These are phyloP conservation scores for Holocentrus rufus DNA, from an alignment of 2,797 vertebrate genomes.

Conservation along the genomic window DNA sequence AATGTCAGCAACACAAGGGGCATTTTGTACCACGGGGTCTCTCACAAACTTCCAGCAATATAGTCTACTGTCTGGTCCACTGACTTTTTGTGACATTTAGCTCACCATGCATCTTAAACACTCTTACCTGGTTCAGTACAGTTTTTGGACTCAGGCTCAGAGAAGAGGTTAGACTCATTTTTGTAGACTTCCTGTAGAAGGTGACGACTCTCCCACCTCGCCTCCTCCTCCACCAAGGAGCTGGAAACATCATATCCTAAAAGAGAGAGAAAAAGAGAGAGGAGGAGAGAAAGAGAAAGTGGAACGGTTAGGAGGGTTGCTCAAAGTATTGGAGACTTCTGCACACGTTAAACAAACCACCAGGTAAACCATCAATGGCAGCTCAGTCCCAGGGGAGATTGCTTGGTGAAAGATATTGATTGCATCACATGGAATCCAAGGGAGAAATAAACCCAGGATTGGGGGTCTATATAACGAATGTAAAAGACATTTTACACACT, in stretches of 20 bases:
- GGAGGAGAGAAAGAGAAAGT: background rate
- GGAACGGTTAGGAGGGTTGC: constrained; percentile 6
- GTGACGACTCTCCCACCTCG: constrained; percentile 81
- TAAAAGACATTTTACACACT: background rate
- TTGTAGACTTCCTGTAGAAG: constrained; percentile 81
- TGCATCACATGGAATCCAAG: constrained; percentile 4
- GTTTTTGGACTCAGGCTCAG: constrained; percentile 79
- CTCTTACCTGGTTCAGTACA: constrained; percentile 92
- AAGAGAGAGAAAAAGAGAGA: constrained; percentile 5
- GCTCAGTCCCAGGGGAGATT: constrained; percentile 2
- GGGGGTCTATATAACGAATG: background rate
- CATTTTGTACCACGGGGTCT: too few relatives aligned
- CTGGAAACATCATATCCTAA: constrained; percentile 80
- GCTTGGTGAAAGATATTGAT: constrained; percentile 11
- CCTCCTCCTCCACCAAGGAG: constrained; percentile 58
- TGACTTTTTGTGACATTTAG: too few relatives aligned
- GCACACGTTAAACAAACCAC: constrained; percentile 13
- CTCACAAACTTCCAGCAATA: background rate
- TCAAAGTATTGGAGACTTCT: background rate
- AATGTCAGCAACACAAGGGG: too few relatives aligned
- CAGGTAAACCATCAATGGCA: constrained; percentile 29
- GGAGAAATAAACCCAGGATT: background rate
- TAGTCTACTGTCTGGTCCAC: too few relatives aligned
- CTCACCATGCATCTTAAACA: background rate
- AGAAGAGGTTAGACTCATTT: constrained; percentile 77